A percentile compares a stretch with the other conserved stretches of the same genome.
phyloP scores from a whole-genome alignment of 2,113 vertebrate species.

The Corythoichthys intestinalis region DNA sequence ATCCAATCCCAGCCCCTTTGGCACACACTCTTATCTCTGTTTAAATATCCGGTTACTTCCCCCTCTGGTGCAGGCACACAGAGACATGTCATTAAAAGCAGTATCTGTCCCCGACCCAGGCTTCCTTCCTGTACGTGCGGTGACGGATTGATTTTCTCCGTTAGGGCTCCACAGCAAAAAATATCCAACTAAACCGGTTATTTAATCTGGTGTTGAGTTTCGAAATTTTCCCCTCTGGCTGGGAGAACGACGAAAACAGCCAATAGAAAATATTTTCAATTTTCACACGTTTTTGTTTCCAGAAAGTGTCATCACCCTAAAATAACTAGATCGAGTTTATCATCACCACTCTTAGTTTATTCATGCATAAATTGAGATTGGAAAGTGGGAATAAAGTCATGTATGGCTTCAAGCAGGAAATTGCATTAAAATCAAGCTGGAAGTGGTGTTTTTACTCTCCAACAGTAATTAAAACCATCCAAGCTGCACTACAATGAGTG shows the following conservation, averaged over 20 bases:
- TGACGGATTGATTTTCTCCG: slow-evolving; percentile 71
- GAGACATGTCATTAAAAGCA: slow-evolving; percentile 69
- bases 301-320: slow-evolving; percentile 40
- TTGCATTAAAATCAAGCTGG: slow-evolving; percentile 13
- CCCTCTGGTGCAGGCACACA: slow-evolving; percentile 66
- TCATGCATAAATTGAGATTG: neutral
- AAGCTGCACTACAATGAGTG: neutral
- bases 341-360: slow-evolving; percentile 19
- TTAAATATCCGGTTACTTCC: slow-evolving; percentile 76
- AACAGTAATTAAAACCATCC: slow-evolving; percentile 14
- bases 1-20: slow-evolving; percentile 68
- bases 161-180: slow-evolving; percentile 58
- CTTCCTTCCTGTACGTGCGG: slow-evolving; percentile 71
- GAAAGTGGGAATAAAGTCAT: slow-evolving; percentile 14
- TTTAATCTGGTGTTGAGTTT: slow-evolving; percentile 38
- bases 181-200: slow-evolving; percentile 45
- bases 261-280: slow-evolving; percentile 30
- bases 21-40: slow-evolving; percentile 76
- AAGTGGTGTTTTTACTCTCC: neutral
- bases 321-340: slow-evolving; percentile 17
- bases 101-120: slow-evolving; percentile 59
- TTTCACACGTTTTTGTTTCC: slow-evolving; percentile 28
- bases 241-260: slow-evolving; percentile 16
- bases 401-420: slow-evolving; percentile 3
- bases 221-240: neutral